These are phyloP conservation scores for Brachionus plicatilis DNA, from an alignment of 1,140 invertebrate species.

Conservation along the genomic window DNA sequence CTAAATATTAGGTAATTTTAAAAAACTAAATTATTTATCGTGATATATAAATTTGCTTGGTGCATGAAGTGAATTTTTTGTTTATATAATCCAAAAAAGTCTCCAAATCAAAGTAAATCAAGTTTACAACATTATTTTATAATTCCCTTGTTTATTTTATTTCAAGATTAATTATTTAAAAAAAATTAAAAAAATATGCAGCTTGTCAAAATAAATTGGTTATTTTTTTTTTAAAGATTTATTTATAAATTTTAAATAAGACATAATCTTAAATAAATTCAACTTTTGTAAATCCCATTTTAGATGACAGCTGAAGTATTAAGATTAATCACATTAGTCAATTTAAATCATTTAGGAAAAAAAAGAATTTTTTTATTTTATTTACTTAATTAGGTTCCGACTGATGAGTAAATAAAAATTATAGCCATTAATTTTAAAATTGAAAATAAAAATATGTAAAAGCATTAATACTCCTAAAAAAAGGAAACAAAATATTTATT, in stretches of 20 bases:
- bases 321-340: background rate
- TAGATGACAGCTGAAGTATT: background rate
- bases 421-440: background rate
- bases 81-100: background rate
- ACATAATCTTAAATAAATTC: background rate
- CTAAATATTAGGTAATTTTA: background rate
- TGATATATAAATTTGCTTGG: too few relatives aligned
- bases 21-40: background rate
- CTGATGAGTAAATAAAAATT: conserved; percentile 1
- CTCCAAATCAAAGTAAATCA: background rate
- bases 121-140: background rate
- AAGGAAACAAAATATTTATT: conserved; percentile 4
- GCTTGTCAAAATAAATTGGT: background rate
- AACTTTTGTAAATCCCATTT: background rate
- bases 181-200: background rate
- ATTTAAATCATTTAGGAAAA: background rate
- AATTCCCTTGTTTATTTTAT: background rate
- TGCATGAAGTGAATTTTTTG: background rate
- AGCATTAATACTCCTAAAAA: background rate
- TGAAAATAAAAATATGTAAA: background rate
- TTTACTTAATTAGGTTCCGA: background rate
- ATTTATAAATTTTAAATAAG: background rate
- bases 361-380: background rate
- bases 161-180: background rate
- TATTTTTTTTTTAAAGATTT: background rate